phyloP scores from a whole-genome alignment of 53 echinoderm and acorn worm species.

The Astropecten irregularis region DNA sequence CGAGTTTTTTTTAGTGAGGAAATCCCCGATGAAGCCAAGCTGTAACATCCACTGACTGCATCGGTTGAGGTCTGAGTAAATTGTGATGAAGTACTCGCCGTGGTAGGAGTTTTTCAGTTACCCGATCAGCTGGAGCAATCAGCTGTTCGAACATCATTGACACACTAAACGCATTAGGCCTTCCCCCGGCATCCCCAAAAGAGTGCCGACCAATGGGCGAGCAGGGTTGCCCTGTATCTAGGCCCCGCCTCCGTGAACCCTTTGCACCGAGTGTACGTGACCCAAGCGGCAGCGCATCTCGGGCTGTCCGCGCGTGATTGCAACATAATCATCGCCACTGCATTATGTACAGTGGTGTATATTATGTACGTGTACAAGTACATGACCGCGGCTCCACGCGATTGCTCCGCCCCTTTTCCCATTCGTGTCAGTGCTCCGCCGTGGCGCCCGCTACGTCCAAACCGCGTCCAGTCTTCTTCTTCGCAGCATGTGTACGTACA shows the following conservation, averaged over 20 bases:
- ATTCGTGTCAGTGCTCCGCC: too few species aligned
- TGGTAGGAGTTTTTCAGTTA: not conserved
- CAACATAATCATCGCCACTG: too few species aligned
- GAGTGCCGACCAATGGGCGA: not conserved
- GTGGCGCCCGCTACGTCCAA: not conserved
- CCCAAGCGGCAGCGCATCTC: too few species aligned
- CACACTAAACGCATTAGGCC: constrained; percentile 25
- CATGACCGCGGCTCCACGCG: not conserved
- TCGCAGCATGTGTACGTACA: too few species aligned
- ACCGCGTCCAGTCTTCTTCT: not conserved
- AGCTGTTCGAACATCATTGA: constrained; percentile 68
- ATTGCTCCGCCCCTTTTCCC: not conserved
- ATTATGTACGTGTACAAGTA: not conserved
- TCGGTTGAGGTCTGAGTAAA: not conserved
- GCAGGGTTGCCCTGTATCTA: not conserved
- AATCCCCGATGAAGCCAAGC: too few species aligned
- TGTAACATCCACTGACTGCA: too few species aligned
- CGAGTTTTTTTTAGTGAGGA: not conserved
- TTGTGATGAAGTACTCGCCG: not conserved
- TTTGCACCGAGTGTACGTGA: constrained; percentile 1
- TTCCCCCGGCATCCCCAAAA: not conserved
- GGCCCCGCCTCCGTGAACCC: not conserved
- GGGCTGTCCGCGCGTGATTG: too few species aligned
- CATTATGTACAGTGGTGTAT: too few species aligned
- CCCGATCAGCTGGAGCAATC: constrained; percentile 50